phyloP scores from a whole-genome alignment of 2,888 invertebrate species.

The Tachystola acroxantha region DNA sequence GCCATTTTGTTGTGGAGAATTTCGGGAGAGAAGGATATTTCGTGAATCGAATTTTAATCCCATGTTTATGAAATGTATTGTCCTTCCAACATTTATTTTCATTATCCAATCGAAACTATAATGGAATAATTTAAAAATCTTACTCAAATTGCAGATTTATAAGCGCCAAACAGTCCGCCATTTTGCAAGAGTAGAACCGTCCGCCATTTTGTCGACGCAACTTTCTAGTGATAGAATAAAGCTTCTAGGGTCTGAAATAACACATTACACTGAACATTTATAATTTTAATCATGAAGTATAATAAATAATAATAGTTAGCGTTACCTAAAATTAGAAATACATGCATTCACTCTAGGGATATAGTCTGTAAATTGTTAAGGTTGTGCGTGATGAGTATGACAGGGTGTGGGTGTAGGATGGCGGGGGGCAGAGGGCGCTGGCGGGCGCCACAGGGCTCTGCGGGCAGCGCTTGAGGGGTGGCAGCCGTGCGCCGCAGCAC shows the following conservation, averaged over 20 bases:
- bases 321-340: constrained; percentile 46
- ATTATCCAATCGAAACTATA: too few species aligned
- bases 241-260: constrained; percentile 18
- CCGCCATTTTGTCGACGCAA: background rate
- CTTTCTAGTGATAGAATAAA: background rate
- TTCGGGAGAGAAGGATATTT: too few species aligned
- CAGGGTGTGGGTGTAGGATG: constrained; percentile 63
- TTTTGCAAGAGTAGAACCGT: background rate
- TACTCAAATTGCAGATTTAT: too few species aligned
- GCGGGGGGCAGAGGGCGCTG: constrained; percentile 52
- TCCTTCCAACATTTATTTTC: too few species aligned
- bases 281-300: constrained; percentile 45
- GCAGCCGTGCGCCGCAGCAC: constrained; percentile 58
- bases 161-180: background rate
- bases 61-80: too few species aligned
- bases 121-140: too few species aligned
- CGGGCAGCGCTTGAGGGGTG: constrained; percentile 54
- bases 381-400: constrained; percentile 62
- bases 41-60: too few species aligned
- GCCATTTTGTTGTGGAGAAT: too few species aligned
- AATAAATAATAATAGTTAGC: constrained; percentile 62
- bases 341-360: constrained; percentile 61
- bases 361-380: constrained; percentile 70
- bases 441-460: constrained; percentile 67
- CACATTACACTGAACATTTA: constrained; percentile 48